Conservation (phyloP, 2,888 invertebrate species). For the Sthenelais limicola region DNA sequence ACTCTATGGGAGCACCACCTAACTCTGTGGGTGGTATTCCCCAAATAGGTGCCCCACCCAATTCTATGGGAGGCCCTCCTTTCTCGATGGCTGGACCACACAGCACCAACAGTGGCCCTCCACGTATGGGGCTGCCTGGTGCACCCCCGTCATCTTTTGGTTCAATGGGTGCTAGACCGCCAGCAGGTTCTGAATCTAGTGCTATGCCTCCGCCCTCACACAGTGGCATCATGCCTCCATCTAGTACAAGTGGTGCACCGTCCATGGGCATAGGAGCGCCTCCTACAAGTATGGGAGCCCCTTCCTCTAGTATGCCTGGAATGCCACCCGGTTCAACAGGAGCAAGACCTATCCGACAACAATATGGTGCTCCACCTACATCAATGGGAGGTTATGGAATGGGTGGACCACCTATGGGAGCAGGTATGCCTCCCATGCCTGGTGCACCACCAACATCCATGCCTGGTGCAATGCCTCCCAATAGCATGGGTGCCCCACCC, state of each 20-base stretch:
- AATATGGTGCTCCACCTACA: constrained; percentile 15
- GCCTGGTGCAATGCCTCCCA: neutral
- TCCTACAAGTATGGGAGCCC: constrained; percentile 23
- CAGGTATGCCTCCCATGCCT: neutral
- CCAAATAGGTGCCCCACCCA: neutral
- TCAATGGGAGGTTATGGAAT: constrained; percentile 10
- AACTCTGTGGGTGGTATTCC: neutral
- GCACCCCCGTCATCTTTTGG: too few relatives aligned
- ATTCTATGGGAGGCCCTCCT: constrained; percentile 23
- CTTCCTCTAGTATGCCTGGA: constrained; percentile 15
- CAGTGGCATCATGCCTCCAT: too few relatives aligned
- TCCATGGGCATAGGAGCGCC: neutral
- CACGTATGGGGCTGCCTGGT: constrained; percentile 4
- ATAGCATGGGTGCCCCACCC: constrained; percentile 16
- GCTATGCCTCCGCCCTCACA: too few relatives aligned
- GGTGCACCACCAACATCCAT: too few relatives aligned
- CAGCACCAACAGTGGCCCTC: neutral
- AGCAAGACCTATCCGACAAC: neutral
- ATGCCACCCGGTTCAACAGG: too few relatives aligned
- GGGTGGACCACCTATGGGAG: constrained; percentile 14
- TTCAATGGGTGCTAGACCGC: too few relatives aligned
- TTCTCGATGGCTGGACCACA: neutral
- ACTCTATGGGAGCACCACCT: neutral
- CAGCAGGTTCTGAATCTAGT: neutral
- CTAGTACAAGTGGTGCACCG: too few relatives aligned